phyloP scores from a whole-genome alignment of 2,113 vertebrate species.

The Pterocles burchelli region DNA sequence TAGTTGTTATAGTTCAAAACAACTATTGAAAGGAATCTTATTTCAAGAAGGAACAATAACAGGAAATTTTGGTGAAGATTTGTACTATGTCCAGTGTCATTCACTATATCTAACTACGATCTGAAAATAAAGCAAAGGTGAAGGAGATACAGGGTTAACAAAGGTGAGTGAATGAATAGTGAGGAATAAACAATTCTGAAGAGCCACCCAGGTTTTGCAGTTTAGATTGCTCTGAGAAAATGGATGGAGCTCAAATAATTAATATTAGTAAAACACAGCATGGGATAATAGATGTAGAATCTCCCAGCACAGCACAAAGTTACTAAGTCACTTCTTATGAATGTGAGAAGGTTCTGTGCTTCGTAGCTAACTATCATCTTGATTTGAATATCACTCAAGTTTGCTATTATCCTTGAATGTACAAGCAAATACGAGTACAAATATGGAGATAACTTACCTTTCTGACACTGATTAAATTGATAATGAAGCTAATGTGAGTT shows the following conservation, averaged over 20 bases:
- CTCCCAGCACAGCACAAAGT: not conserved
- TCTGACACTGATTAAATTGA: not conserved
- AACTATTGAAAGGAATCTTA: not conserved
- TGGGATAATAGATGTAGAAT: not conserved
- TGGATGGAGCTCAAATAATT: not conserved
- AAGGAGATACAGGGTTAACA: not conserved
- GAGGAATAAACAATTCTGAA: not conserved
- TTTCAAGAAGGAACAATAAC: not conserved
- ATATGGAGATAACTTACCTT: not conserved
- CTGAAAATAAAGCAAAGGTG: not conserved
- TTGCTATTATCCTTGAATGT: not conserved
- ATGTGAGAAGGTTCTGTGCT: not conserved
- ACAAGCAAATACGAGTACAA: not conserved
- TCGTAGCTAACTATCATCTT: not conserved
- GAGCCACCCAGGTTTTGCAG: not conserved
- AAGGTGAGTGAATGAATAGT: not conserved
- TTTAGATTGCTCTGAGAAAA: not conserved
- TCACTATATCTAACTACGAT: not conserved
- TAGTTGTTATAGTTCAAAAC: not conserved
- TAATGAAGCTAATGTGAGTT: not conserved
- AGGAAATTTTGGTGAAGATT: not conserved
- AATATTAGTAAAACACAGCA: rapidly evolving
- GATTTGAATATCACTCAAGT: not conserved
- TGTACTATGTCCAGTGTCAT: too few relatives aligned
- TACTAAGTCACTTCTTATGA: not conserved